Base-by-base conservation (phyloP, 2,797 vertebrate species). In the Scolopax rusticola region DNA sequence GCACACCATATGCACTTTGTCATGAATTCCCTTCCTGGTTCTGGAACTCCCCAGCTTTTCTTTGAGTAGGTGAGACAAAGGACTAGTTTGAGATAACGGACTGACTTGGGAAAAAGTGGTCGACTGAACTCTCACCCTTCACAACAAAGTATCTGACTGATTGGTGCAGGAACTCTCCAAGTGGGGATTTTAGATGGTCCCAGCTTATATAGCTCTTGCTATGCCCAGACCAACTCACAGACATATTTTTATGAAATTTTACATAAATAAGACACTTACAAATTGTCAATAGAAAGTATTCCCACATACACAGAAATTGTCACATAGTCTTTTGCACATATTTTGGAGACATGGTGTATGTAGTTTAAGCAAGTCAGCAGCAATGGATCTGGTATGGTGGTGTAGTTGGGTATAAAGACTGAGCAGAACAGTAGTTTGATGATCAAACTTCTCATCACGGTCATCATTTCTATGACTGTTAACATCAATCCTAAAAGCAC, bases 301-400 rank as follows among this genome's bases (percentile, higher is more conserved):
- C 15, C 30, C n/a, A 7, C 4, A 59, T 38, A 18, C 2, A 33
- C 6, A 59, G 69, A 74, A n/a, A 19, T 5, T 38, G 20, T 4
- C 20, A 32, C 8, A 5, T 3, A 17, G 12, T 7, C 27, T 56
- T 84, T n/a, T 32, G 15, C 19, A 23, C 9, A 12, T 6, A 28
- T 3, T 23, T 45, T 80, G 47, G 38, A 57, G 30, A 27, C 23
- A 21, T 1, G 1, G 5, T 2, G 15, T 15, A 15, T 0, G 0
- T 10, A 28, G 33, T 57, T 77, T 28, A 33, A 77, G 5, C 48
- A 71, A 38, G 32, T 45, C 7, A 45, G 6, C 10, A 48, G 7
- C 6, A 43, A 4, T 18, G 17, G 5, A 30, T 41, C 8, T 69
- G 38, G 1, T 51, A n/a, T 14, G 14, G 8, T 9, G 43, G 7